These are phyloP conservation scores for Spermophilus dauricus DNA, from an alignment of 2,113 vertebrate species.

Conservation along the genomic window DNA sequence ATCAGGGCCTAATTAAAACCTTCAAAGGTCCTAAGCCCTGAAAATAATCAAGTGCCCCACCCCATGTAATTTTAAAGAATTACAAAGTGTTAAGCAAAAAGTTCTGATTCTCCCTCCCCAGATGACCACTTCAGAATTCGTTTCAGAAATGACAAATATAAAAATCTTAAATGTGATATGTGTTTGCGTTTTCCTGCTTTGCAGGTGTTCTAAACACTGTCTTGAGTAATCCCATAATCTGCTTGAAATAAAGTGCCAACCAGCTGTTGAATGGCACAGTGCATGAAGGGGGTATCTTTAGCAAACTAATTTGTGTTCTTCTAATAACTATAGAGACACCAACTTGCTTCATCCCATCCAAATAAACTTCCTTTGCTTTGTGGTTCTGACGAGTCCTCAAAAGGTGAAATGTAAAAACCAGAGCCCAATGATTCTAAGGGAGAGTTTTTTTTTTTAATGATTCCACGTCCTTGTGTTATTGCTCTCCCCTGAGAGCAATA, in stretches of 20 bases:
- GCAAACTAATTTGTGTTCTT: constrained; percentile 64
- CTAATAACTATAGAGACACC: constrained; percentile 57
- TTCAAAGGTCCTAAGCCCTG: constrained; percentile 28
- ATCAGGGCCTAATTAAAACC: constrained; percentile 71
- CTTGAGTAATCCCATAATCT: neutral
- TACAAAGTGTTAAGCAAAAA: constrained; percentile 22
- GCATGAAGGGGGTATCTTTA: neutral
- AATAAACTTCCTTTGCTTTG: constrained; percentile 30
- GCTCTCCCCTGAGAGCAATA: neutral
- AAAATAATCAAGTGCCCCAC: constrained; percentile 58
- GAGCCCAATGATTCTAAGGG: constrained; percentile 8
- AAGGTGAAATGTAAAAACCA: constrained; percentile 53
- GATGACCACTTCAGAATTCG: neutral
- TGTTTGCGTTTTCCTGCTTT: neutral
- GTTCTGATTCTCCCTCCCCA: neutral
- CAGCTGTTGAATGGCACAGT: constrained; percentile 33
- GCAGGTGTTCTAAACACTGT: neutral
- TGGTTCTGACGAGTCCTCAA: constrained; percentile 2
- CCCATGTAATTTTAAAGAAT: constrained; percentile 12
- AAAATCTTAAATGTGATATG: constrained; percentile 8
- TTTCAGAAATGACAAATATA: constrained; percentile 38
- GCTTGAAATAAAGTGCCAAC: neutral
- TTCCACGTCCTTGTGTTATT: neutral
- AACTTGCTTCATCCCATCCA: constrained; percentile 43
- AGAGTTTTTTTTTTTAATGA: neutral